Evolutionary conservation across 2,797 vertebrate genomes (phyloP).

Genomic region (Sebastes paucispinis): DNA sequence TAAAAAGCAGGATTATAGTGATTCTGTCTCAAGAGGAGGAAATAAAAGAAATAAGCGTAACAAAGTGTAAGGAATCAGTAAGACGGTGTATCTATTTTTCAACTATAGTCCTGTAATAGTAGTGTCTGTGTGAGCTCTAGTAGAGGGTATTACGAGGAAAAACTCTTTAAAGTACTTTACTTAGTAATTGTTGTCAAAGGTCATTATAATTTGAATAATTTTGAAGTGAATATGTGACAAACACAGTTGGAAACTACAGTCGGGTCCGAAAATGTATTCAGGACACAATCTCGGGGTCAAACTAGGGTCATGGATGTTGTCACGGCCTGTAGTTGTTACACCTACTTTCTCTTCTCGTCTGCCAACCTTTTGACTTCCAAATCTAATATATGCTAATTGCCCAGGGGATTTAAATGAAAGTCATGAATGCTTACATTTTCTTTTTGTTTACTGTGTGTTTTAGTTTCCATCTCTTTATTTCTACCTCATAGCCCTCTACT

Average conservation of each 20-base stretch:
- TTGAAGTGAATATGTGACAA: constrained; percentile 1
- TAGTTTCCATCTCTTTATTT: background rate
- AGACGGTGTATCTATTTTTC: too few relatives aligned
- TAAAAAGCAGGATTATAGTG: background rate
- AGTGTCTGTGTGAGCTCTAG: too few relatives aligned
- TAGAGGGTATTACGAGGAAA: too few relatives aligned
- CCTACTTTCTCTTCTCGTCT: constrained; percentile 19
- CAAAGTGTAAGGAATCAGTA: too few relatives aligned
- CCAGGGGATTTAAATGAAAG: constrained; percentile 15
- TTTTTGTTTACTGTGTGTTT: background rate
- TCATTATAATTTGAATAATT: background rate
- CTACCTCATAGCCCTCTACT: background rate
- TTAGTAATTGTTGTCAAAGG: constrained; percentile 8
- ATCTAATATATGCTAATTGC: constrained; percentile 28
- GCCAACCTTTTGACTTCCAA: constrained; percentile 34
- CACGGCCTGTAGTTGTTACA: background rate
- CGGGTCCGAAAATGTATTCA: constrained; percentile 18
- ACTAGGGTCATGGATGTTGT: constrained; percentile 23
- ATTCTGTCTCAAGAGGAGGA: background rate
- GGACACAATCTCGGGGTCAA: constrained; percentile 10
- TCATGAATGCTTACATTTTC: background rate
- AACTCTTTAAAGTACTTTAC: background rate
- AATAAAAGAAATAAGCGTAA: too few relatives aligned
- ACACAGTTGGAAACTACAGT: background rate
- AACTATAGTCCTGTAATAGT: too few relatives aligned